phyloP scores from a whole-genome alignment of 2,797 vertebrate species.

The Craterocephalus amniculus region DNA sequence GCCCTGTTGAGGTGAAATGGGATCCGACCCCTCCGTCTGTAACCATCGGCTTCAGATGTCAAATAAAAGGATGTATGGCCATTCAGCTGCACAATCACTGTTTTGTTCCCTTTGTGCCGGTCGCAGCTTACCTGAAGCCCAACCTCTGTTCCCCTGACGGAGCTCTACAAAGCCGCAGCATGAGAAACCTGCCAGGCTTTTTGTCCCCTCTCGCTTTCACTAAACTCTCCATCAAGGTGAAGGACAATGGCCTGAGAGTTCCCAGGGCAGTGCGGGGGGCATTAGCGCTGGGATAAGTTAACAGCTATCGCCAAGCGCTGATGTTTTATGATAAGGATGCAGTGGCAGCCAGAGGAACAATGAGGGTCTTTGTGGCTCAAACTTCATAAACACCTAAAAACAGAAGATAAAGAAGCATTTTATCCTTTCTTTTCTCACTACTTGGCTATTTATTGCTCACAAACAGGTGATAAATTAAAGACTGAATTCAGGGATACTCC shows the following conservation, averaged over 20 bases:
- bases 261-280: conserved; percentile 72
- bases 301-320: conserved; percentile 68
- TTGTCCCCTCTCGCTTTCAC: conserved; percentile 68
- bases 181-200: conserved; percentile 71
- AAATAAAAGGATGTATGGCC: conserved; percentile 58
- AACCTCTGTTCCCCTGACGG: conserved; percentile 54
- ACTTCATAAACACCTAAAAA: conserved; percentile 11
- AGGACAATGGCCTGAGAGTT: conserved; percentile 73
- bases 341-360: conserved; percentile 64
- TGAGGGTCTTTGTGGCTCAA: conserved; percentile 68
- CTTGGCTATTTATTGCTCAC: conserved; percentile 22
- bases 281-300: conserved; percentile 65
- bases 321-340: conserved; percentile 75
- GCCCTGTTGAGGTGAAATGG: conserved; percentile 54
- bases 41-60: conserved; percentile 69
- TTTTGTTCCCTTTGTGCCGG: conserved; percentile 78
- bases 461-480: conserved; percentile 30
- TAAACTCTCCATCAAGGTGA: conserved; percentile 61
- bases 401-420: no score
- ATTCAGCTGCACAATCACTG: conserved; percentile 75
- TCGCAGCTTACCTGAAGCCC: conserved; percentile 73
- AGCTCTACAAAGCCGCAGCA: conserved; percentile 68
- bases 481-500: conserved; percentile 10
- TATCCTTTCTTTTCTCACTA: conserved; percentile 51
- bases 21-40: conserved; percentile 45